Evolutionary conservation across 2,888 invertebrate genomes (phyloP), one percentile per base, ranked within the genome.

Genomic region (Mimachlamys varia): DNA sequence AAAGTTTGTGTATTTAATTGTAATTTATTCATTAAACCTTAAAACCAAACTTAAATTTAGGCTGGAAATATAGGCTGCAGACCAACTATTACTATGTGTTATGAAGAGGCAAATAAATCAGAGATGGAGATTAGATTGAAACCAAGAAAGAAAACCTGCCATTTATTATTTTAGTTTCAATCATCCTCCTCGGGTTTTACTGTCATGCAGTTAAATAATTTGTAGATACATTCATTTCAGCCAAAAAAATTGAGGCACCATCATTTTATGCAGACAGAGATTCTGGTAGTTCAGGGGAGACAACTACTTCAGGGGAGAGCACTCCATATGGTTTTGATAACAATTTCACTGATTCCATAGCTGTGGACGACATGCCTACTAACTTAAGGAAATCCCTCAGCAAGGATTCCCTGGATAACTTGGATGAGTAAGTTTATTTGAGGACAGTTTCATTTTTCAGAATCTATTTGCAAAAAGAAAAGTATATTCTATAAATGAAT

Each of bases 331-430:
- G 89, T 19, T 88, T 90, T 55, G 76, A 90, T 13, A 88, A 90
- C 58, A 90, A 76, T 62, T 89, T 90, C 62, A 0, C 87, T 3
- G 89, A 90, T 58, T 38, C 5, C 22, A n/a, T 44, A 37, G 12
- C 44, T 27, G 49, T 88, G 88, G 88, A 53, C 50, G 88, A 88
- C 38, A 50, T n/a, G 17, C 49, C 88, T 15, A 22, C 33, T 15
- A 44, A 87, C 19, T 49, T 91, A 22, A 50, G 27, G 76, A 92
- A 90, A 87, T 88, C 91, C 38, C 89, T 91, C 13, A 94, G 94
- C 89, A 92, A 90, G 90, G 94, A 94, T 76, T 94, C 94, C 0
- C 88, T 94, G 5, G 94, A 94, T 89, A 49, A 88, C 12, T 22
- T 92, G 76, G 92, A 92, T 50, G 62, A 44, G 90, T 90, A 90